phyloP scores from a whole-genome alignment of 2,797 vertebrate species.

The Bradypodion ventrale region DNA sequence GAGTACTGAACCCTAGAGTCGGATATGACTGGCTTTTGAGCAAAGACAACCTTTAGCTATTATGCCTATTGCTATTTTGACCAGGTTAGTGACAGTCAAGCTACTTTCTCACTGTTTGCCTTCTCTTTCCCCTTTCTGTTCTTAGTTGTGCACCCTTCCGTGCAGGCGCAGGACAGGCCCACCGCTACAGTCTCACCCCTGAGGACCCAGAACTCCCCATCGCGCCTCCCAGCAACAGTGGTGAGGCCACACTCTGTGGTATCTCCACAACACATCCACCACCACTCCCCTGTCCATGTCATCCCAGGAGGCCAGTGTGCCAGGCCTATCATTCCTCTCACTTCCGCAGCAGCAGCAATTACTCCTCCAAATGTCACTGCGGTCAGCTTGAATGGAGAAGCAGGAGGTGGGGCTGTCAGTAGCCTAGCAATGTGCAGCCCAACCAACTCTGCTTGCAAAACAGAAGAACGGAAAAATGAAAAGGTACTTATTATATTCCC shows the following conservation, averaged over 20 bases:
- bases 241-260: slow-evolving; percentile 83
- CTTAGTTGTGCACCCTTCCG: slow-evolving; percentile 69
- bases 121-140: slow-evolving; percentile 4
- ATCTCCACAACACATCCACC: slow-evolving; percentile 84
- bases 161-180: slow-evolving; percentile 86
- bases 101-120: background rate
- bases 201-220: slow-evolving; percentile 87
- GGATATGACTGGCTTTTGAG: too few relatives aligned
- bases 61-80: background rate
- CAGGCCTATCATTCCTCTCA: slow-evolving; percentile 85
- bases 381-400: slow-evolving; percentile 83
- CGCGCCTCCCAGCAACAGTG: slow-evolving; percentile 83
- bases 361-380: slow-evolving; percentile 90
- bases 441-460: slow-evolving; percentile 70
- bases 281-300: slow-evolving; percentile 78
- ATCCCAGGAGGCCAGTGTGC: slow-evolving; percentile 41
- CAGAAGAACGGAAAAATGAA: slow-evolving; percentile 86
- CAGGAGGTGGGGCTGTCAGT: slow-evolving; percentile 63
- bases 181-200: slow-evolving; percentile 85
- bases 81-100: rapidly evolving
- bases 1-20: too few relatives aligned
- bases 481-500: slow-evolving; percentile 80
- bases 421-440: slow-evolving; percentile 69
- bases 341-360: slow-evolving; percentile 87
- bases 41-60: too few relatives aligned